Conservation (phyloP, 1,140 invertebrate genomes). For the Campoletis sonorensis region DNA sequence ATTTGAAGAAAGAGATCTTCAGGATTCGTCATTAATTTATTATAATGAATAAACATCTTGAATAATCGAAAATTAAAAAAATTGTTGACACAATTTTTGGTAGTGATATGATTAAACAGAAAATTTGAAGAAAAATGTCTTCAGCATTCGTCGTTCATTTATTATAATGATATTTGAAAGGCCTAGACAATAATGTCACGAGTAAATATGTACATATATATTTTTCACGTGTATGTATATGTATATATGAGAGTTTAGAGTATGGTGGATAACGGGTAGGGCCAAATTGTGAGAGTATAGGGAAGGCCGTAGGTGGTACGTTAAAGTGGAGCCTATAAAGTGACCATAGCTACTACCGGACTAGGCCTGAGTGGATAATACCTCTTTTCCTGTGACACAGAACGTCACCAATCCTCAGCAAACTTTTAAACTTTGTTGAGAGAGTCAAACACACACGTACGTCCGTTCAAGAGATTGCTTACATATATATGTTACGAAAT, state of each 20-base stretch:
- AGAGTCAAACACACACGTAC: slow-evolving; percentile 3
- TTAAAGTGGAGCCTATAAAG: slow-evolving; percentile 66
- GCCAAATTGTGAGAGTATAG: slow-evolving; percentile 48
- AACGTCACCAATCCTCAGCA: slow-evolving; percentile 57
- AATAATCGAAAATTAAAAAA: no score
- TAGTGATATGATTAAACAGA: no score
- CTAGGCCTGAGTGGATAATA: slow-evolving; percentile 69
- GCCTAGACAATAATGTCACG: background rate
- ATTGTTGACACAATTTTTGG: no score
- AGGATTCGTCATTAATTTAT: no score
- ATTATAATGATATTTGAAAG: background rate
- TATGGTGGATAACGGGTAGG: background rate
- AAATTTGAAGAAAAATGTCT: background rate
- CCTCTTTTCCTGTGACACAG: slow-evolving; percentile 69
- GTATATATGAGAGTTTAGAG: background rate
- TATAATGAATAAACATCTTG: no score
- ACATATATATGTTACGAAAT: background rate
- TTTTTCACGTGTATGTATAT: background rate
- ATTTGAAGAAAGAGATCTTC: no score
- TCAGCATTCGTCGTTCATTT: no score
- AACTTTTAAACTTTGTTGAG: background rate
- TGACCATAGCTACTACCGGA: slow-evolving; percentile 53
- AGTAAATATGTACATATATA: background rate
- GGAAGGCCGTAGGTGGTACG: slow-evolving; percentile 61
- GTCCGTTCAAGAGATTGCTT: slow-evolving; percentile 3